Evolutionary conservation across 2,113 vertebrate genomes (phyloP).

Genomic region (Aspidoscelis tigris): DNA sequence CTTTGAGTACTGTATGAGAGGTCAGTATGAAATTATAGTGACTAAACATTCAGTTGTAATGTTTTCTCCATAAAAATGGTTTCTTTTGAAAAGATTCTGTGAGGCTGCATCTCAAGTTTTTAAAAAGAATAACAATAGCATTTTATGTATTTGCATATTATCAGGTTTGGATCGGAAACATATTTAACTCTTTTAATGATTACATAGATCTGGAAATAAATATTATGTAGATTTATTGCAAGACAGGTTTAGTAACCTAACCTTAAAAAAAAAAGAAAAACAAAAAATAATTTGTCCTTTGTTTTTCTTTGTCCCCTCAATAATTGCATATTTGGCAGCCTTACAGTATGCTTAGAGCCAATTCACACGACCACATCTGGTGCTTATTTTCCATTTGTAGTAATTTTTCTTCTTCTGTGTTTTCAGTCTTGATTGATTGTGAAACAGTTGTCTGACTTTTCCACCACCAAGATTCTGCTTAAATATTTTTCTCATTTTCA

Average conservation of each 20-base stretch:
- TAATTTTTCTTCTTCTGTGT: slow-evolving; percentile 6
- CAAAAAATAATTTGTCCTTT: slow-evolving; percentile 18
- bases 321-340: slow-evolving; percentile 24
- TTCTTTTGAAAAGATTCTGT: not conserved
- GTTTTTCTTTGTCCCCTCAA: slow-evolving; percentile 18
- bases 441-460: slow-evolving; percentile 10
- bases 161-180: slow-evolving; percentile 4
- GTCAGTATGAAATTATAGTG: not conserved
- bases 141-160: not conserved
- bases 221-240: slow-evolving; percentile 7
- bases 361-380: slow-evolving; percentile 23
- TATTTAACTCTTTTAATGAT: slow-evolving; percentile 10
- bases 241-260: slow-evolving; percentile 13
- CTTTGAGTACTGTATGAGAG: not conserved
- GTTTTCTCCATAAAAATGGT: not conserved
- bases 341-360: not conserved
- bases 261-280: not conserved
- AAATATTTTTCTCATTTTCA: not conserved
- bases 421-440: not conserved
- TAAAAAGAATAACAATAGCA: not conserved
- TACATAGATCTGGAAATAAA: slow-evolving; percentile 3
- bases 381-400: slow-evolving; percentile 21
- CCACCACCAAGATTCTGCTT: not conserved
- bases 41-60: not conserved
- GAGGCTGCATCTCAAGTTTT: not conserved